phyloP scores from a whole-genome alignment of 2,797 vertebrate genomes.

The Platyrinchus mystaceus region DNA sequence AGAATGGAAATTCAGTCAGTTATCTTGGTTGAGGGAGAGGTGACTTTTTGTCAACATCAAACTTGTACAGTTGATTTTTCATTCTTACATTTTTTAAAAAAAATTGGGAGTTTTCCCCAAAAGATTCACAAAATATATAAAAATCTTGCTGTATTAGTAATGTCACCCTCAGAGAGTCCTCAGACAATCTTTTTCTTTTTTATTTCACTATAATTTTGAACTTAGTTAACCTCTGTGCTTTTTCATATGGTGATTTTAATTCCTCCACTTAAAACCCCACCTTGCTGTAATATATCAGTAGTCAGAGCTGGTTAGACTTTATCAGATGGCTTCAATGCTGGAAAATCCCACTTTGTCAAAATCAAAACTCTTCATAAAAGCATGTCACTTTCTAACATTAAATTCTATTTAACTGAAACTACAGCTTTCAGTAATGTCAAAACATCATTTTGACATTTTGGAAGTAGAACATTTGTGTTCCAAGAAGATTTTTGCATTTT shows the following conservation, averaged over 20 bases:
- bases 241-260: neutral
- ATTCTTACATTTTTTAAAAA: neutral
- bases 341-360: conserved; percentile 48
- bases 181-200: neutral
- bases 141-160: neutral
- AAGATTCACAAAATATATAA: neutral
- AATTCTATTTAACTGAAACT: conserved; percentile 47
- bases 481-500: conserved; percentile 41
- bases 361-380: conserved; percentile 39
- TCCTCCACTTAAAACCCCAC: neutral
- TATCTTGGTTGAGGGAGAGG: neutral
- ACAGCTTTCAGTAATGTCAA: conserved; percentile 47
- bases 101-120: too few species aligned
- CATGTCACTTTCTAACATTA: conserved; percentile 20
- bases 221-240: neutral
- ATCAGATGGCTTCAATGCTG: conserved; percentile 27
- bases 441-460: conserved; percentile 47
- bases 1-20: neutral
- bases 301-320: neutral
- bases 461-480: conserved; percentile 31
- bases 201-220: neutral
- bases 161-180: neutral
- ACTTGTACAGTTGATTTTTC: neutral
- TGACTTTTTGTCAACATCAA: neutral
- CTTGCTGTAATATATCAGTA: neutral